Conservation (phyloP, 1,140 invertebrate genomes). For the Zaprionus nigranus region DNA sequence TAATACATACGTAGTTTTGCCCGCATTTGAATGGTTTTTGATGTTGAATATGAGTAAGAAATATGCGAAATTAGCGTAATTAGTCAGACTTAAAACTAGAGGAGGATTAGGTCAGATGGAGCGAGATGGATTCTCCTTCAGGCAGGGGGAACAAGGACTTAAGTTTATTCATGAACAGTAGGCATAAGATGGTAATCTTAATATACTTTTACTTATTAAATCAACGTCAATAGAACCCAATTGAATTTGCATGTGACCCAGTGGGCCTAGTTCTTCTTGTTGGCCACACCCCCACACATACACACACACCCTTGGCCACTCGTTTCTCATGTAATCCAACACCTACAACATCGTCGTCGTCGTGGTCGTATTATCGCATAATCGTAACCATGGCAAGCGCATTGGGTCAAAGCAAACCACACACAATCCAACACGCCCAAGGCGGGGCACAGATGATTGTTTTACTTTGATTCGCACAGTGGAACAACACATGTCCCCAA, state of each 20-base stretch:
- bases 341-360: slow-evolving; percentile 5
- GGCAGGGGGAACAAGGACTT: neutral
- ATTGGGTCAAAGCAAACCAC: slow-evolving; percentile 67
- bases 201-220: neutral
- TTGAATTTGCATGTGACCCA: neutral
- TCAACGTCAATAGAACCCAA: neutral
- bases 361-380: slow-evolving; percentile 17
- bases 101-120: too few species aligned
- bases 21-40: neutral
- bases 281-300: neutral
- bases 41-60: neutral
- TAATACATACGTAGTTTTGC: neutral
- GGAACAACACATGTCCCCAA: slow-evolving; percentile 34
- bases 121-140: too few species aligned
- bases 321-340: slow-evolving; percentile 14
- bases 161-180: neutral
- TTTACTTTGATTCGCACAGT: slow-evolving; percentile 58
- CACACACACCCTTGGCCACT: neutral
- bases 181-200: neutral
- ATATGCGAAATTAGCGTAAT: too few species aligned
- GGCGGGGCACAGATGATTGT: slow-evolving; percentile 56
- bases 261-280: neutral
- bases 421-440: slow-evolving; percentile 50
- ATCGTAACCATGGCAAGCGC: slow-evolving; percentile 60
- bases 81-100: too few species aligned